A percentile compares a stretch with the other conserved stretches of the same genome.
phyloP scores from a whole-genome alignment of 2,797 vertebrate species.

The Urophycis tenuis region DNA sequence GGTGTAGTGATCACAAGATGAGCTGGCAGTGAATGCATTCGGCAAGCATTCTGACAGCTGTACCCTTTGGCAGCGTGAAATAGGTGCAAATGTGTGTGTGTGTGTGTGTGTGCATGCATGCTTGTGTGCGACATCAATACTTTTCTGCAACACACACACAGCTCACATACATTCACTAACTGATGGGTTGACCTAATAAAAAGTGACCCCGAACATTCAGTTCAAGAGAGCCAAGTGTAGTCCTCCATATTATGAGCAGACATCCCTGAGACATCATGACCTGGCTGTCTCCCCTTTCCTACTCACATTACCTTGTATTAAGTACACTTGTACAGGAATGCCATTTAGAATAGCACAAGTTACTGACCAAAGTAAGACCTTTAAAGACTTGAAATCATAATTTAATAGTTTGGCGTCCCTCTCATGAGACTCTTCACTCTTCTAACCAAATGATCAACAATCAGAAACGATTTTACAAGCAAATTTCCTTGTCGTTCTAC shows the following conservation, averaged over 20 bases:
- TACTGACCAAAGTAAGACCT: neutral
- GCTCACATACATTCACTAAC: neutral
- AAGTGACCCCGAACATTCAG: neutral
- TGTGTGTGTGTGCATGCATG: neutral
- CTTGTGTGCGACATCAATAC: neutral
- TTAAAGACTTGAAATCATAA: neutral
- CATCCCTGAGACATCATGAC: neutral
- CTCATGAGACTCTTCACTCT: neutral
- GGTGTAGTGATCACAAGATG: neutral
- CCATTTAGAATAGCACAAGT: neutral
- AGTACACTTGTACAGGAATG: neutral
- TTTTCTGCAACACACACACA: neutral
- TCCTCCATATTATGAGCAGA: neutral
- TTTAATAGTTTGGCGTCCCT: neutral
- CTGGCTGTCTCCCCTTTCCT: neutral
- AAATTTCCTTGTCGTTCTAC: neutral
- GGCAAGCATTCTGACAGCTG: neutral
- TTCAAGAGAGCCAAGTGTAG: neutral
- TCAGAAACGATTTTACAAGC: neutral
- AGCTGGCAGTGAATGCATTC: neutral
- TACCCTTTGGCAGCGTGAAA: neutral
- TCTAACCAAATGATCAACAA: neutral
- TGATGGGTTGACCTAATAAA: neutral
- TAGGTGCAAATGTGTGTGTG: neutral
- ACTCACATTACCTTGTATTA: slow-evolving; percentile 2